These are phyloP conservation scores for Xylota sylvarum DNA, from an alignment of 2,888 invertebrate genomes.

Conservation along the genomic window DNA sequence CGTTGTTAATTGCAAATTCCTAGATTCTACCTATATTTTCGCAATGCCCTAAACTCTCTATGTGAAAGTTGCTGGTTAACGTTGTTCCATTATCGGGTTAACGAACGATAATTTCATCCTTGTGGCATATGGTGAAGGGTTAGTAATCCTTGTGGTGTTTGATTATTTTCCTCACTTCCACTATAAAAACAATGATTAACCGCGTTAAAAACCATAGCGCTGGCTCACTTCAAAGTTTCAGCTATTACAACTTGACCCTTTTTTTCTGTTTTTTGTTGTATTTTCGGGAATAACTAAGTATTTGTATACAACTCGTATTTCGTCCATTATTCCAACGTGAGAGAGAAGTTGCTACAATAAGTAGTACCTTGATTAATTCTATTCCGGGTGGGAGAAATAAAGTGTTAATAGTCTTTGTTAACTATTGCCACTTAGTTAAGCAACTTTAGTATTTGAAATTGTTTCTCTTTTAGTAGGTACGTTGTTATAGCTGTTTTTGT, in stretches of 20 bases:
- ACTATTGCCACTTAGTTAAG: background rate
- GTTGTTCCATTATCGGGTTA: background rate
- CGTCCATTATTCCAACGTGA: background rate
- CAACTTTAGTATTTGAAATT: background rate
- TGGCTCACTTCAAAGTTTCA: background rate
- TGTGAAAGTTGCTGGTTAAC: no score
- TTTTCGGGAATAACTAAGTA: background rate
- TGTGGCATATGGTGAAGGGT: background rate
- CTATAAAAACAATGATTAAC: background rate
- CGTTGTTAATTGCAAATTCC: no score
- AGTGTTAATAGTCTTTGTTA: background rate
- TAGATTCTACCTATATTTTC: no score
- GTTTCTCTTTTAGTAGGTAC: background rate
- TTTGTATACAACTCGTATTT: background rate
- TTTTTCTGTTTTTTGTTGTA: background rate
- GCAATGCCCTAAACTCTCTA: no score
- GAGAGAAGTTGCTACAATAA: background rate
- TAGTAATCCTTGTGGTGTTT: background rate
- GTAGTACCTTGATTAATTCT: background rate
- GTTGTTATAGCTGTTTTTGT: background rate
- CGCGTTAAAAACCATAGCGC: background rate
- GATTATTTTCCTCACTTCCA: background rate
- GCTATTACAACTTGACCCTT: background rate
- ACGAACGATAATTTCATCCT: background rate
- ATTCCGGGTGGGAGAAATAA: background rate